Evolutionary conservation across 2,888 invertebrate genomes (phyloP), one percentile per base, ranked within the genome.

Genomic region (Scaeva pyrastri): DNA sequence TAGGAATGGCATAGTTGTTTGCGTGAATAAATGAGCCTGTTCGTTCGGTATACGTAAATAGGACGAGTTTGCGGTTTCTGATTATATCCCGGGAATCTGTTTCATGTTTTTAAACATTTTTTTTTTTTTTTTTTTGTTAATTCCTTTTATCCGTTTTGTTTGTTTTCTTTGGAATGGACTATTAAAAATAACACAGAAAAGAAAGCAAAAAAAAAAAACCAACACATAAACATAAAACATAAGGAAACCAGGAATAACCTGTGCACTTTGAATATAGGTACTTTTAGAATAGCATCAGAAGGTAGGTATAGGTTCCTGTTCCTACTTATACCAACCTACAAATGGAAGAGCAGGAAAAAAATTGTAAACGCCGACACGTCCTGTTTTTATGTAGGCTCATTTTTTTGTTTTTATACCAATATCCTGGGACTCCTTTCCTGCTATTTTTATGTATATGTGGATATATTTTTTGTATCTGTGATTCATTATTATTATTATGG

Each of bases 1-100:
- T 58, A 60, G 48, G 55, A 41, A 68, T 85, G 84, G 71, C 80
- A 85, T 71, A 84, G 39, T 70, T 71, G 31, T 72, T 68, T 71
- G 64, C 55, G 48, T 66, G 52, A 55, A 77, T 74, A 81, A 81
- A 81, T 73, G 73, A 82, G 73, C 82, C 77, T 70, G 70, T 71
- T 74, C 36, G 58, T n/a, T n/a, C n/a, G n/a, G n/a, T n/a, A 77
- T 52, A 82, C 55, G 77, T 77, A 82, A 82, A 82, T 86, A 86
- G 86, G 82, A 82, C 86, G 86, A 82, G 77, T 74, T 82, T 86
- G 77, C 58, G 86, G 70, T 62, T 78, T 72, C 81, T 81, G 77
- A 86, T 81, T 77, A 86, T 81, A 74, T 74, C 73, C 85, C 68
- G 72, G 48, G 58, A 81, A 77, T 81, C 71, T 75, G 60, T 74